A percentile compares a stretch with the other conserved stretches of the same genome.
These are phyloP conservation scores for Drosophila subobscura DNA, from an alignment of 1,140 invertebrate genomes.

Conservation along the genomic window DNA sequence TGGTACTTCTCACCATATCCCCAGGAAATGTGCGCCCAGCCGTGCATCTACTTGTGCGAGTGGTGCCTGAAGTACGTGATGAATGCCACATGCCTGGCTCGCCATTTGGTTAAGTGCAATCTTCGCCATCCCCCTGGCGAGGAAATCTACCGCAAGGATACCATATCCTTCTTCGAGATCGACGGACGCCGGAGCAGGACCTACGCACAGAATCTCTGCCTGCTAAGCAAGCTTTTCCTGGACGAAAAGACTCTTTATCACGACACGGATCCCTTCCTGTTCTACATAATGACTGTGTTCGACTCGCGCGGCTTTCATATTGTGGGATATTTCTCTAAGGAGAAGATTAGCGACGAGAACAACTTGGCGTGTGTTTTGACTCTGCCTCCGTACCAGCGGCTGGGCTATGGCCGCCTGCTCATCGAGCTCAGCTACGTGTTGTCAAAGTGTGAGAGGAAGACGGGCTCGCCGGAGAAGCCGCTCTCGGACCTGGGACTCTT, in stretches of 20 bases:
- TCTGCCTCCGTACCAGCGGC: slow-evolving; percentile 98
- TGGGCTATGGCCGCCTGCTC: slow-evolving; percentile 98
- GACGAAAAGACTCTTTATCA: slow-evolving; percentile 99
- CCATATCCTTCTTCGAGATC: slow-evolving; percentile 99
- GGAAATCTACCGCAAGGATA: slow-evolving; percentile 98
- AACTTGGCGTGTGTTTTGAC: slow-evolving; percentile 99
- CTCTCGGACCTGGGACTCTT: slow-evolving; percentile 96
- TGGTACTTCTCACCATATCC: slow-evolving; percentile 99
- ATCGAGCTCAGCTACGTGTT: slow-evolving; percentile 99
- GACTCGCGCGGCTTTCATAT: slow-evolving; percentile 96
- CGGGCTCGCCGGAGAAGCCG: slow-evolving; percentile 97
- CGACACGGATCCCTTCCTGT: slow-evolving; percentile 99
- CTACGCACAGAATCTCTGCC: slow-evolving; percentile 99
- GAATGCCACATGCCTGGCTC: slow-evolving; percentile 96
- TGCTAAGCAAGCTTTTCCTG: slow-evolving; percentile 98
- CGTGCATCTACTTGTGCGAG: slow-evolving; percentile 99
- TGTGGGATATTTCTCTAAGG: slow-evolving; percentile 99
- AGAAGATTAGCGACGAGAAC: slow-evolving; percentile 99
- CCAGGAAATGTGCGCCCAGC: slow-evolving; percentile 95
- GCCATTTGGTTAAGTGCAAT: slow-evolving; percentile 97
- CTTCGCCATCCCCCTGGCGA: slow-evolving; percentile 98
- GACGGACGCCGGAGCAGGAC: slow-evolving; percentile 99
- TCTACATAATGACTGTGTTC: slow-evolving; percentile 99
- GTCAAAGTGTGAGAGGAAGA: slow-evolving; percentile 98
- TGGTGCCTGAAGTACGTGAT: slow-evolving; percentile 99